phyloP scores from a whole-genome alignment of 2,113 vertebrate species.

The Perca flavescens region DNA sequence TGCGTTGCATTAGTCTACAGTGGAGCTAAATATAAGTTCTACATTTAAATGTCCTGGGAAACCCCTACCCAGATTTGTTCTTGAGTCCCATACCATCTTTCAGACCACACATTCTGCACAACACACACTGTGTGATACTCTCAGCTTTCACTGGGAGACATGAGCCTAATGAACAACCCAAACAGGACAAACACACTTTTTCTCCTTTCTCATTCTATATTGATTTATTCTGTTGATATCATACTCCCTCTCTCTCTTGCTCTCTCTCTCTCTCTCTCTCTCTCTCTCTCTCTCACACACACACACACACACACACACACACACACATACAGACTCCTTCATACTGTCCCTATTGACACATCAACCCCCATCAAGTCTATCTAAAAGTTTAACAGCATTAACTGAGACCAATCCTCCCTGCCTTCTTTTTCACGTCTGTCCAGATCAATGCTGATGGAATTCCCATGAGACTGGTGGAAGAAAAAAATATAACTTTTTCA shows the following conservation, averaged over 20 bases:
- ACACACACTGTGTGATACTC: constrained; percentile 46
- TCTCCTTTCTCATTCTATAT: constrained; percentile 61
- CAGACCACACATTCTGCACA: constrained; percentile 52
- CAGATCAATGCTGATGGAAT: constrained; percentile 76
- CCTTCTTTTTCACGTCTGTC: constrained; percentile 34
- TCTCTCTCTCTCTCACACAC: neutral
- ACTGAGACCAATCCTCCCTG: constrained; percentile 48
- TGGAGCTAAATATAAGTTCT: constrained; percentile 6
- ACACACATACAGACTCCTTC: constrained; percentile 32
- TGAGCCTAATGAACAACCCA: constrained; percentile 64
- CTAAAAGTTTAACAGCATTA: constrained; percentile 61
- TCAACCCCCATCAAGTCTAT: constrained; percentile 32
- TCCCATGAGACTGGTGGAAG: constrained; percentile 57
- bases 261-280: neutral
- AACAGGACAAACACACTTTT: constrained; percentile 72
- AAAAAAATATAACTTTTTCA: constrained; percentile 33
- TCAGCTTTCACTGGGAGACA: constrained; percentile 74
- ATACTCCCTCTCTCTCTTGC: constrained; percentile 18
- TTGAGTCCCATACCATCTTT: constrained; percentile 17
- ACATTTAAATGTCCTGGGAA: constrained; percentile 53
- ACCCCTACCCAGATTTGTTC: constrained; percentile 35
- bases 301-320: constrained; percentile 9
- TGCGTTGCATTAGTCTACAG: constrained; percentile 5
- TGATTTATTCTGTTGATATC: constrained; percentile 67
- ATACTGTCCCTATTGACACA: constrained; percentile 33